Conservation (phyloP, 2,797 vertebrate species). For the Parauchenoglanis ngamensis region DNA sequence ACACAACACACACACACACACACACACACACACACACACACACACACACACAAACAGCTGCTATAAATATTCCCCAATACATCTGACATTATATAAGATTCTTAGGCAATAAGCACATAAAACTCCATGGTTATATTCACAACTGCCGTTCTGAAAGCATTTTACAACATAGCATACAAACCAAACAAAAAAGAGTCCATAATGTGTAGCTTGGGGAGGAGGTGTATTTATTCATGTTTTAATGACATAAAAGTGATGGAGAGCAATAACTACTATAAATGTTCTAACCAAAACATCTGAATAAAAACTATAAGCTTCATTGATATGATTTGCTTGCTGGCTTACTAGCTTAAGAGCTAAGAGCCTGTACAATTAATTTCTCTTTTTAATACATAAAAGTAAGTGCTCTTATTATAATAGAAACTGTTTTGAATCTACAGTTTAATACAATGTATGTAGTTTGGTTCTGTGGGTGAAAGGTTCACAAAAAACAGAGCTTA, state of each 20-base stretch:
- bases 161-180: background rate
- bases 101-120: background rate
- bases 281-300: background rate
- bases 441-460: background rate
- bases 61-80: slow-evolving; percentile 29
- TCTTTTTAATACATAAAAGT: background rate
- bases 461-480: background rate
- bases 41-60: slow-evolving; percentile 18
- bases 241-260: background rate
- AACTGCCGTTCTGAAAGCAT: background rate
- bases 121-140: background rate
- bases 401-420: background rate
- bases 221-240: background rate
- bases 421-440: background rate
- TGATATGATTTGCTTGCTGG: background rate
- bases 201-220: too few species aligned
- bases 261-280: background rate
- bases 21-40: slow-evolving; percentile 30
- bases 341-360: background rate
- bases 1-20: slow-evolving; percentile 1
- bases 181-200: background rate
- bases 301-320: background rate
- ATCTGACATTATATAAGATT: background rate
- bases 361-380: background rate
- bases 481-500: background rate